Base-by-base conservation (phyloP, 2,888 invertebrate species). In the Cosmorhoe ocellata region DNA sequence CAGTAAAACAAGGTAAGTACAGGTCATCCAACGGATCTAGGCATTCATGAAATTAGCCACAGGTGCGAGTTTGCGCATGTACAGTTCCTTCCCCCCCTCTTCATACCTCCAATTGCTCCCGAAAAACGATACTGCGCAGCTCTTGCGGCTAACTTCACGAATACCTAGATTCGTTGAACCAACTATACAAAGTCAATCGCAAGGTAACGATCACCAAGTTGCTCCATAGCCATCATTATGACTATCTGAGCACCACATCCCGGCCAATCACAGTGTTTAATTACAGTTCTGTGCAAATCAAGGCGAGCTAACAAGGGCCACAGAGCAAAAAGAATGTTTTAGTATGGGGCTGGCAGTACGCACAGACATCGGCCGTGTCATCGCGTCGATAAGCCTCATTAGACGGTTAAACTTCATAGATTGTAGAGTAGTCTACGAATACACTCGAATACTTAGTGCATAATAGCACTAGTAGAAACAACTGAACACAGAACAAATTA, bases 301-400 rank as follows among this genome's bases (percentile, higher is more conserved):
- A 61, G 55, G 40, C 47, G 22, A 51, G 48, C 69, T 63, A 59
- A 61, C 84, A 83, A 82, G 79, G 64, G 64, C 65, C 61, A 30
- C 42, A 32, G 31, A 43, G 30, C 44, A 47, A 30, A 45, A 42
- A 46, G 33, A 51, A 28, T 27, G 27, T 37, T 7, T 24, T 36
- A n/a, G 33, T 33, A 51, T 44, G 18, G 24, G 14, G 59, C 59
- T 32, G 13, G 60, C 59, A 63, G 66, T 75, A 68, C 67, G 79
- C 76, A 77, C 78, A 77, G 76, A 67, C 82, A 86, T 86, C 85
- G 74, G 62, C 65, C 68, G 76, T 81, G 85, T 86, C 86, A 87
- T 87, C 85, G 76, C 61, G 52, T 60, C 71, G 86, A 87, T 87
- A 86, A 85, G 76, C 74, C 86, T 87, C 87, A 87, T 88, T 86